These are phyloP conservation scores for Hyppa rectilinea DNA, from an alignment of 2,888 invertebrate species.

Conservation along the genomic window DNA sequence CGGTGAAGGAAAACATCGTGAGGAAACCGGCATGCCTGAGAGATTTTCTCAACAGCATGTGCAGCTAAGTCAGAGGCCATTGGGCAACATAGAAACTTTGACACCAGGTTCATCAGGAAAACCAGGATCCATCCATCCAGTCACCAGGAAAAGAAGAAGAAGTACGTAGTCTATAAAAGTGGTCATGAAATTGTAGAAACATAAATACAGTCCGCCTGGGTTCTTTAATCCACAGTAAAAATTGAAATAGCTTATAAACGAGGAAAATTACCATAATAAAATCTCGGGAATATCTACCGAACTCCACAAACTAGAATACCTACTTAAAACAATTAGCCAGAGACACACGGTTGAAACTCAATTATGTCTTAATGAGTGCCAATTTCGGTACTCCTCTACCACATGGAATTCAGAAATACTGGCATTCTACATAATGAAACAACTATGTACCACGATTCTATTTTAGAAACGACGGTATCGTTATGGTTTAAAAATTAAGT, in stretches of 20 bases:
- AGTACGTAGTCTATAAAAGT: too few relatives aligned
- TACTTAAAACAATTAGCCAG: conserved; percentile 16
- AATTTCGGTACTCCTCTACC: conserved; percentile 22
- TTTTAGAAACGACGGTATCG: not conserved
- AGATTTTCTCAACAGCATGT: too few relatives aligned
- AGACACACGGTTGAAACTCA: conserved; percentile 27
- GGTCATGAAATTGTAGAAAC: not conserved
- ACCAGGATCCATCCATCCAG: too few relatives aligned
- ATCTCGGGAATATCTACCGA: not conserved
- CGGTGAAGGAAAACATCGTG: too few relatives aligned
- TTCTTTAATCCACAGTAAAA: not conserved
- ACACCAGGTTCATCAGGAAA: too few relatives aligned
- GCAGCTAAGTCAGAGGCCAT: too few relatives aligned
- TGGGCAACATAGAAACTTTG: too few relatives aligned
- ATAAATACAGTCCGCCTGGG: not conserved
- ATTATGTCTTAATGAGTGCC: conserved; percentile 24
- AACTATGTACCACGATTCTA: not conserved
- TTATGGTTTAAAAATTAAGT: too few relatives aligned
- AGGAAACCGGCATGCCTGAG: too few relatives aligned
- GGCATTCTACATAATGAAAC: conserved; percentile 14
- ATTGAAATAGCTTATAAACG: not conserved
- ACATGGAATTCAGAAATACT: conserved; percentile 19
- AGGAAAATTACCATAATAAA: not conserved
- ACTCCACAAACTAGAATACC: conserved; percentile 7
- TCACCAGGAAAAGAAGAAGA: too few relatives aligned